Evolutionary conservation across 1,140 invertebrate genomes (phyloP).

Genomic region (Drosophila dunni): DNA sequence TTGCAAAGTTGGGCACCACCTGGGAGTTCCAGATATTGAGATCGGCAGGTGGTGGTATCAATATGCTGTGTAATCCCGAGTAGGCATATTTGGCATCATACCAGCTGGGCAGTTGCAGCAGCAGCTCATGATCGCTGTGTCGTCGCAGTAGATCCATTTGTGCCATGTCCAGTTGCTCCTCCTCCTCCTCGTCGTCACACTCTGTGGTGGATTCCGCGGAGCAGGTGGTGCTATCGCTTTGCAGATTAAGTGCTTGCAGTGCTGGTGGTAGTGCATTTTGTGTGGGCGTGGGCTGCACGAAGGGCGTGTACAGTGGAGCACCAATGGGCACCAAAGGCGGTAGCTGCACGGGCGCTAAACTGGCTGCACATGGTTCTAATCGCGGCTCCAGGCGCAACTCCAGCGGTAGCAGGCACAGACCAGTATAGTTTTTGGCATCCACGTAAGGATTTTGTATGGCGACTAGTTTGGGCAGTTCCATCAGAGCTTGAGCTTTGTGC

Average conservation of each 20-base stretch:
- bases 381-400: slow-evolving; percentile 59
- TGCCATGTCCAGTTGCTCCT: slow-evolving; percentile 45
- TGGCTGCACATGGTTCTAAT: slow-evolving; percentile 45
- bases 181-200: slow-evolving; percentile 42
- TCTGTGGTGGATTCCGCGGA: slow-evolving; percentile 62
- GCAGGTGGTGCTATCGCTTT: slow-evolving; percentile 53
- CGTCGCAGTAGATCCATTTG: slow-evolving; percentile 75
- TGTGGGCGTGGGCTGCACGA: slow-evolving; percentile 52
- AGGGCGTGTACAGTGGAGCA: slow-evolving; percentile 66
- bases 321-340: slow-evolving; percentile 71
- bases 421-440: slow-evolving; percentile 22
- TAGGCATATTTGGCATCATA: slow-evolving; percentile 86
- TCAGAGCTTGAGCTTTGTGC: slow-evolving; percentile 2
- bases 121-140: slow-evolving; percentile 59
- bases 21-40: slow-evolving; percentile 81
- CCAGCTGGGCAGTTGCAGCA: slow-evolving; percentile 76
- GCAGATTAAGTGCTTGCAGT: slow-evolving; percentile 53
- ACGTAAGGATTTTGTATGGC: slow-evolving; percentile 58
- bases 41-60: slow-evolving; percentile 85
- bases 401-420: slow-evolving; percentile 39
- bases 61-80: slow-evolving; percentile 88
- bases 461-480: slow-evolving; percentile 69
- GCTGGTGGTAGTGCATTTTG: slow-evolving; percentile 41
- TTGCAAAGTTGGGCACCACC: slow-evolving; percentile 79
- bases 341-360: slow-evolving; percentile 55